Percentiles rank a stretch among this genome's conserved stretches.
Conservation (phyloP, 1,140 invertebrate genomes). For the Bacillus rossius region DNA sequence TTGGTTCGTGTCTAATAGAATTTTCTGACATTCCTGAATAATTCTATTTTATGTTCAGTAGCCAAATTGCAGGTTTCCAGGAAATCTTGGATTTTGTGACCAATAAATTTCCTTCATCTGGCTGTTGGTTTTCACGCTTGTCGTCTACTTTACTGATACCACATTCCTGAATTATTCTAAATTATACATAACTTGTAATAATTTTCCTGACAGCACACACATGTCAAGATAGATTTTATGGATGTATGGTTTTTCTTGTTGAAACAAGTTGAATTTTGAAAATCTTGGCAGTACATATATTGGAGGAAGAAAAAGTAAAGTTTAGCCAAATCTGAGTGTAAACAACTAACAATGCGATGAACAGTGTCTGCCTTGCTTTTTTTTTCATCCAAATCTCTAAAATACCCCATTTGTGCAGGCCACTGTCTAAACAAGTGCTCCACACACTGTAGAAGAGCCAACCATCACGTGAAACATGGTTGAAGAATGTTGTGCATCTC, state of each 20-base stretch:
- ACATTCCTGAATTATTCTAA: neutral
- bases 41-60: neutral
- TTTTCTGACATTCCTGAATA: neutral
- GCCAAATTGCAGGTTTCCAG: neutral
- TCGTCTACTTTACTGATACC: neutral
- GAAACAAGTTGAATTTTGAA: neutral
- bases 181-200: constrained; percentile 1
- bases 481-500: neutral
- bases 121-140: neutral
- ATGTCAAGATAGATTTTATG: neutral
- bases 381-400: neutral
- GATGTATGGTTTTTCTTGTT: neutral
- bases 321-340: neutral
- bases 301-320: neutral
- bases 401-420: neutral
- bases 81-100: neutral
- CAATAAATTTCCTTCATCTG: neutral
- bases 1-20: neutral
- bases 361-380: neutral
- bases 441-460: constrained; percentile 2
- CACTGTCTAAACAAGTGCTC: constrained; percentile 1
- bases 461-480: neutral
- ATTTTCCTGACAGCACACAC: neutral
- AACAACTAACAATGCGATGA: neutral
- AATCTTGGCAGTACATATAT: neutral